Conservation (phyloP, 1,140 invertebrate species). For the Solen grandis region DNA sequence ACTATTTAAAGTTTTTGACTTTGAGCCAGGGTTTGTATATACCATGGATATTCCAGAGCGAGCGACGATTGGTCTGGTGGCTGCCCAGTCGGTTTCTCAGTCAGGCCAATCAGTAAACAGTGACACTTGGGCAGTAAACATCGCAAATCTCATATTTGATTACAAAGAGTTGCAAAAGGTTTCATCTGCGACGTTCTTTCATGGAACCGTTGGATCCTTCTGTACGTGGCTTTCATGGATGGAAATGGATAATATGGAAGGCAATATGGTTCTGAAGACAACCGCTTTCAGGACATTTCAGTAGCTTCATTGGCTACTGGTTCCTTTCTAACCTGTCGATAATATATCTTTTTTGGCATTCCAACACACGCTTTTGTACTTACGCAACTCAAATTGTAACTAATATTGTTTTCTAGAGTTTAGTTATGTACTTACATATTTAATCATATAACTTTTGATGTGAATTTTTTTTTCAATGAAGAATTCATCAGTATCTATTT, state of each 20-base stretch:
- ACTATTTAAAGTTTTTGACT: background rate
- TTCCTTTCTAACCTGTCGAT: constrained; percentile 6
- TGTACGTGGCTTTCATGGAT: constrained; percentile 53
- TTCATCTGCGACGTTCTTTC: constrained; percentile 24
- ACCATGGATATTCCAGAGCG: constrained; percentile 4
- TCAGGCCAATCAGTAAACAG: background rate
- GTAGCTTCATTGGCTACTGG: too few species aligned
- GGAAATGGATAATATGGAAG: constrained; percentile 35
- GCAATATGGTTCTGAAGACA: constrained; percentile 46
- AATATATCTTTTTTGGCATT: background rate
- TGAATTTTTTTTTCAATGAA: too few species aligned
- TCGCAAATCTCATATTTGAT: constrained; percentile 41
- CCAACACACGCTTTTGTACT: too few species aligned
- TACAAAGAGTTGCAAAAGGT: constrained; percentile 13
- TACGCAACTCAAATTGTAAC: too few species aligned
- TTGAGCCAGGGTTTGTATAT: background rate
- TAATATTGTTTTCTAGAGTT: too few species aligned
- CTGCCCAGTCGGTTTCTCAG: background rate
- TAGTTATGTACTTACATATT: too few species aligned
- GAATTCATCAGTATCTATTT: too few species aligned
- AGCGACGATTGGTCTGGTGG: constrained; percentile 35
- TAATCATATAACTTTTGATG: too few species aligned
- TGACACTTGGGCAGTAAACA: constrained; percentile 39
- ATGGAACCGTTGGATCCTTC: constrained; percentile 49
- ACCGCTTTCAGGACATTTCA: constrained; percentile 1